Conservation (phyloP, 2,797 vertebrate species). For the Clarias platycephalus region DNA sequence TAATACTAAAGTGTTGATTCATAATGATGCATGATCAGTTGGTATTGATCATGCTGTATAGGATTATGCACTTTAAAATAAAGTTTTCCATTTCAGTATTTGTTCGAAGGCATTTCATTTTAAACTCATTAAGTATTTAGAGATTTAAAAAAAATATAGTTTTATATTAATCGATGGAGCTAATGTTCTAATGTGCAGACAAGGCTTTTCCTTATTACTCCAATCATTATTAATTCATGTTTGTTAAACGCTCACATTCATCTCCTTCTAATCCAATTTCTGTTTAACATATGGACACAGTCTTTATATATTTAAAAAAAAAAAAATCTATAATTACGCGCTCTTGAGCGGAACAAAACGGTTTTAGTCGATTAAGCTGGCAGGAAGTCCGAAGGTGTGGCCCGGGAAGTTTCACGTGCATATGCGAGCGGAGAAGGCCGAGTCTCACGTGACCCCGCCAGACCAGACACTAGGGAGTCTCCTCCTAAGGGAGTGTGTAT, state of each 20-base stretch:
- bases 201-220: background rate
- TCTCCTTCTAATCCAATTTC: background rate
- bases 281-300: background rate
- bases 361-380: background rate
- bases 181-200: background rate
- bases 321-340: no score
- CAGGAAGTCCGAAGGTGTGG: background rate
- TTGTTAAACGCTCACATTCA: constrained; percentile 1
- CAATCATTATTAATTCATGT: background rate
- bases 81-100: background rate
- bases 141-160: background rate
- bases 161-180: background rate
- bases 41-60: background rate
- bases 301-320: background rate
- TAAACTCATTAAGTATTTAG: background rate
- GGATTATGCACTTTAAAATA: background rate
- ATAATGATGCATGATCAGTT: background rate
- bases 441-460: constrained; percentile 32
- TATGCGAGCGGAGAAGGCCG: constrained; percentile 29
- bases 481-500: constrained; percentile 55
- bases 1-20: background rate
- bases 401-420: constrained; percentile 1
- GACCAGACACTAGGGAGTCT: constrained; percentile 42
- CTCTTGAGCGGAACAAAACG: background rate
- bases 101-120: background rate